phyloP scores from a whole-genome alignment of 2,113 vertebrate genomes.

The Lynx canadensis region DNA sequence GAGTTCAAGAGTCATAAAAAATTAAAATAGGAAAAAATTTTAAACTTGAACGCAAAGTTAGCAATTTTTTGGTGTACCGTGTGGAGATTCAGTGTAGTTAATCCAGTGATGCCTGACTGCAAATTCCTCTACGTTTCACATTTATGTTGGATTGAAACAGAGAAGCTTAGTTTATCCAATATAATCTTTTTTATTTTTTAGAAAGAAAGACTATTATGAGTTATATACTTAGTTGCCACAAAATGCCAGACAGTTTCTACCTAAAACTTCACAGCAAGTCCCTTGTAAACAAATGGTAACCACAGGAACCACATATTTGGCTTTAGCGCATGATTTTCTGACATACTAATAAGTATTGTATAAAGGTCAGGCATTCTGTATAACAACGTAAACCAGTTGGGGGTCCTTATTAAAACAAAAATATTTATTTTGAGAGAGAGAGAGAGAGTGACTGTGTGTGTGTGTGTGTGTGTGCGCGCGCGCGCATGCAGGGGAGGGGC shows the following conservation, averaged over 20 bases:
- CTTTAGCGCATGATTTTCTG: rapidly evolving
- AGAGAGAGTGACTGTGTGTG: too few species aligned
- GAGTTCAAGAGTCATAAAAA: background rate
- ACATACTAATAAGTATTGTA: background rate
- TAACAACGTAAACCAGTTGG: constrained; percentile 2
- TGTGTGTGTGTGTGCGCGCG: too few species aligned
- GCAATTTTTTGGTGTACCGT: background rate
- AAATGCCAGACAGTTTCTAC: constrained; percentile 66
- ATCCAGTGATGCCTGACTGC: background rate
- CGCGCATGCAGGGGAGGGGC: too few species aligned
- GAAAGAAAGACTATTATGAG: constrained; percentile 33
- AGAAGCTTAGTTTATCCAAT: constrained; percentile 66
- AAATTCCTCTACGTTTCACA: constrained; percentile 69
- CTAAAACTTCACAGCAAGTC: constrained; percentile 75
- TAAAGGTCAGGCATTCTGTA: background rate
- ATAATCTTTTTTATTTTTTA: constrained; percentile 58
- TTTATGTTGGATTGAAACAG: constrained; percentile 70
- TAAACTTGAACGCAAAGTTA: constrained; percentile 2
- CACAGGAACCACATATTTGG: background rate
- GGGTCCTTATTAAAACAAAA: background rate
- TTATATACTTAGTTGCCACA: constrained; percentile 78
- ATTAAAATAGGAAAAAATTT: background rate
- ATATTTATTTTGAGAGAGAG: too few species aligned
- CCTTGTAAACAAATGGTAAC: background rate
- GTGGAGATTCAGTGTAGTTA: rapidly evolving